phyloP scores from a whole-genome alignment of 2,113 vertebrate species.

The Cinclus cinclus region DNA sequence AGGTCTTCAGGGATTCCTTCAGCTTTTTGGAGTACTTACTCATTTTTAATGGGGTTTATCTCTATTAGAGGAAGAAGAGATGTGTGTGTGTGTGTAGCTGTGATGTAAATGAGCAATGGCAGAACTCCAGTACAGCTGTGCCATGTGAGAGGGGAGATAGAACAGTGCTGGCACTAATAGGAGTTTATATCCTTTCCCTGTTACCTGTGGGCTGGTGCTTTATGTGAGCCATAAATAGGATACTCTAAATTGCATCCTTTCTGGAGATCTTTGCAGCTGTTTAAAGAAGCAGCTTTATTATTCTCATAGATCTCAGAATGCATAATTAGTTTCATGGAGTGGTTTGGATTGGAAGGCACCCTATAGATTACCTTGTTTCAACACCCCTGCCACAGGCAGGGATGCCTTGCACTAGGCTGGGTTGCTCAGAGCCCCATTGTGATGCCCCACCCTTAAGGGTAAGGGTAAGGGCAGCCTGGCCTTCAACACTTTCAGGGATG shows the following conservation, averaged over 20 bases:
- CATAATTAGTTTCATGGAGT: background rate
- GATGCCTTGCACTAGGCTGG: background rate
- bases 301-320: background rate
- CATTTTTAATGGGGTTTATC: background rate
- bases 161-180: background rate
- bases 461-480: background rate
- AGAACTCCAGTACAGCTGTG: background rate
- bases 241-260: background rate
- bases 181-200: background rate
- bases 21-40: background rate
- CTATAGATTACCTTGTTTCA: background rate
- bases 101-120: background rate
- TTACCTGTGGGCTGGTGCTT: background rate
- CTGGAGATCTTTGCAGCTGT: background rate
- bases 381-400: background rate
- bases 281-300: background rate
- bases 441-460: no score
- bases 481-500: no score
- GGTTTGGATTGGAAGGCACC: background rate
- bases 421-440: background rate
- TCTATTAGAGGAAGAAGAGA: background rate
- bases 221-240: background rate
- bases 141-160: accelerated
- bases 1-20: background rate
- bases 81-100: background rate